Evolutionary conservation across 2,113 vertebrate species (phyloP).

Genomic region (Microcebus ravelobensis): DNA sequence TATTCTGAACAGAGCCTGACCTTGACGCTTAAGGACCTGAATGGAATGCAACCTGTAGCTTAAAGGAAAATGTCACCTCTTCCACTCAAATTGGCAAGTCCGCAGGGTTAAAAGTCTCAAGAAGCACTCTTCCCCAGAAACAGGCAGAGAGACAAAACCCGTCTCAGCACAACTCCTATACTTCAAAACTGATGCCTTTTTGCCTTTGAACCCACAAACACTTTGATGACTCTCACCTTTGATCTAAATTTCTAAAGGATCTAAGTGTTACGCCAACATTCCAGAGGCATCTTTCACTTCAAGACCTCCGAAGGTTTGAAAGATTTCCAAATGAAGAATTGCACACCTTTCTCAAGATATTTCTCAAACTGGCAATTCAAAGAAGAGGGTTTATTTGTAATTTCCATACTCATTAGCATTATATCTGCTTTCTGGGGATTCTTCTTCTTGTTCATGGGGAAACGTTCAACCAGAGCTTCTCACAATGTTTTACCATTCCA

Average conservation of each 20-base stretch:
- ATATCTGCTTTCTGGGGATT: background rate
- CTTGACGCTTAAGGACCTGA: constrained; percentile 61
- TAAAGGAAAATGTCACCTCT: constrained; percentile 54
- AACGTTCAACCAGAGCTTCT: background rate
- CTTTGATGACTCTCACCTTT: constrained; percentile 65
- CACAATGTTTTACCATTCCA: background rate
- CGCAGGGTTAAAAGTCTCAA: background rate
- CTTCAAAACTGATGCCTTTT: constrained; percentile 3
- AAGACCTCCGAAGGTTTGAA: background rate
- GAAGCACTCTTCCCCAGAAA: constrained; percentile 23
- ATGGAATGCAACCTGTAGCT: constrained; percentile 40
- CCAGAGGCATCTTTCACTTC: constrained; percentile 29
- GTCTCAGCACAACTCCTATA: background rate
- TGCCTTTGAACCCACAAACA: constrained; percentile 56
- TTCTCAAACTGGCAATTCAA: constrained; percentile 25
- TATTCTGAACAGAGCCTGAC: constrained; percentile 60
- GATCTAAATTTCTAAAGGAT: constrained; percentile 63
- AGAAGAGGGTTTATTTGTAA: background rate
- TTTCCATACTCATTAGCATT: background rate
- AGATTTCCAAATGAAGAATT: constrained; percentile 1
- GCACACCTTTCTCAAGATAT: background rate
- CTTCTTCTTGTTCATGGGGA: background rate
- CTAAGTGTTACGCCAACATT: constrained; percentile 16
- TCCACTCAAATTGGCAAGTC: background rate
- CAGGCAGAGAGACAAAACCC: background rate